Evolutionary conservation across 2,888 invertebrate species (phyloP).

Genomic region (Gisinianus flammeolus): DNA sequence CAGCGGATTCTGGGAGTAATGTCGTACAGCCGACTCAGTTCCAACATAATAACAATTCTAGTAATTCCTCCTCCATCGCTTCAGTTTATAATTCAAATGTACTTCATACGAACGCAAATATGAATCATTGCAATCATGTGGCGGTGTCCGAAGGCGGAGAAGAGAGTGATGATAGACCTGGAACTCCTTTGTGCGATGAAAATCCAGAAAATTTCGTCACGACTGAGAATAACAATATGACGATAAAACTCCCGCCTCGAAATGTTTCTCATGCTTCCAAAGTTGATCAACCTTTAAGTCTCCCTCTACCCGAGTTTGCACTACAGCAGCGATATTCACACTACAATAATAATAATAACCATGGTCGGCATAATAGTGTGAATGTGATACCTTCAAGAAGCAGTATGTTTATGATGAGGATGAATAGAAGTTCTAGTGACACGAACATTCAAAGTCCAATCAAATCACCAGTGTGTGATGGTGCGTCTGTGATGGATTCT

Average conservation of each 20-base stretch:
- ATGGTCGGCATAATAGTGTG: slow-evolving; percentile 31
- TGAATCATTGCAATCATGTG: slow-evolving; percentile 32
- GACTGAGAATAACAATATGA: slow-evolving; percentile 31
- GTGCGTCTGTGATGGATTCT: slow-evolving; percentile 54
- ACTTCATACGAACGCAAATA: slow-evolving; percentile 9
- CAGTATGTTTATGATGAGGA: slow-evolving; percentile 32
- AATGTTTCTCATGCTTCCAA: slow-evolving; percentile 26
- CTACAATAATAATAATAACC: slow-evolving; percentile 17
- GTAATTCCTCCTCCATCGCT: not conserved
- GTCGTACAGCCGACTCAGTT: slow-evolving; percentile 20
- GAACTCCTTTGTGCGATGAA: slow-evolving; percentile 84
- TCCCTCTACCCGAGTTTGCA: slow-evolving; percentile 83
- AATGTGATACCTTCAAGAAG: slow-evolving; percentile 35
- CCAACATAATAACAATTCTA: slow-evolving; percentile 17
- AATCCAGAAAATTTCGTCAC: slow-evolving; percentile 69
- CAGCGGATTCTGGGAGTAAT: slow-evolving; percentile 56
- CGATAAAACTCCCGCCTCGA: slow-evolving; percentile 30
- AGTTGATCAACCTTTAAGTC: slow-evolving; percentile 72
- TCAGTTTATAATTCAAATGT: slow-evolving; percentile 16
- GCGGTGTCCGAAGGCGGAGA: slow-evolving; percentile 64
- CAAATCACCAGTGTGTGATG: slow-evolving; percentile 45
- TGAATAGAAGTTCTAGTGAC: slow-evolving; percentile 47
- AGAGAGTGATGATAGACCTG: slow-evolving; percentile 75
- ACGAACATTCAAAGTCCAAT: slow-evolving; percentile 48
- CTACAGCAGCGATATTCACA: slow-evolving; percentile 35